Percentiles rank a stretch among this genome's conserved stretches.
phyloP scores from a whole-genome alignment of 2,797 vertebrate species.

The Cryptoblepharus egeriae region DNA sequence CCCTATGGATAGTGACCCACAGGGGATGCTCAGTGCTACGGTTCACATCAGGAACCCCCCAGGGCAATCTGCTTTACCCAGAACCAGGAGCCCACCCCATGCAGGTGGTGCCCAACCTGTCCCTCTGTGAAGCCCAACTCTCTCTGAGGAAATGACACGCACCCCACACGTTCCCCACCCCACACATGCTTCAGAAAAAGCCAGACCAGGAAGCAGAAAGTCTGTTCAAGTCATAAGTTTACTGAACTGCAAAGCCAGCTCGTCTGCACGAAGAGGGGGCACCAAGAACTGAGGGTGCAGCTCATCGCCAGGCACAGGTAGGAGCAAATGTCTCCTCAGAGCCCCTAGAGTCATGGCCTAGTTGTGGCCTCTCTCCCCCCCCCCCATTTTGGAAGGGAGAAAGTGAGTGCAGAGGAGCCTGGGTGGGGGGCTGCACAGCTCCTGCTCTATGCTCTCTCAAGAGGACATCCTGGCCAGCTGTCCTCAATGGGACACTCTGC shows the following conservation, averaged over 20 bases:
- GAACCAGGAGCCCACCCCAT: background rate
- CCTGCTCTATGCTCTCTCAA: background rate
- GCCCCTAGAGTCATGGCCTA: background rate
- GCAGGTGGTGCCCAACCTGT: background rate
- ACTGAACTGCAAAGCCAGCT: background rate
- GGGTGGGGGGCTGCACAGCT: background rate
- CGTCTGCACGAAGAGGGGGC: background rate
- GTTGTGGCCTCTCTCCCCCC: too few relatives aligned
- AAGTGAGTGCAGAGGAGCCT: background rate
- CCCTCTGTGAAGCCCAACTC: too few relatives aligned
- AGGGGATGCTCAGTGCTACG: background rate
- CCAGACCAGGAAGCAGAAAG: background rate
- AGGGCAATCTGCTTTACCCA: too few relatives aligned
- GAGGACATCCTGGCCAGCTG: background rate
- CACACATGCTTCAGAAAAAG: background rate
- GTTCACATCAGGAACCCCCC: too few relatives aligned
- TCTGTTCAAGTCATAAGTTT: background rate
- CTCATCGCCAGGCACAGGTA: background rate
- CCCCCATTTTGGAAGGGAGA: too few relatives aligned
- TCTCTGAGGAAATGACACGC: too few relatives aligned
- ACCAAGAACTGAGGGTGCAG: fast-evolving
- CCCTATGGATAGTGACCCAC: too few relatives aligned
- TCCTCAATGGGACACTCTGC: background rate
- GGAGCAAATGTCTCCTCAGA: background rate
- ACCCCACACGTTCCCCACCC: background rate